A percentile compares a stretch with the other conserved stretches of the same genome.
Evolutionary conservation across 1,140 invertebrate genomes (phyloP).

Genomic region (Drosophila sucinea): DNA sequence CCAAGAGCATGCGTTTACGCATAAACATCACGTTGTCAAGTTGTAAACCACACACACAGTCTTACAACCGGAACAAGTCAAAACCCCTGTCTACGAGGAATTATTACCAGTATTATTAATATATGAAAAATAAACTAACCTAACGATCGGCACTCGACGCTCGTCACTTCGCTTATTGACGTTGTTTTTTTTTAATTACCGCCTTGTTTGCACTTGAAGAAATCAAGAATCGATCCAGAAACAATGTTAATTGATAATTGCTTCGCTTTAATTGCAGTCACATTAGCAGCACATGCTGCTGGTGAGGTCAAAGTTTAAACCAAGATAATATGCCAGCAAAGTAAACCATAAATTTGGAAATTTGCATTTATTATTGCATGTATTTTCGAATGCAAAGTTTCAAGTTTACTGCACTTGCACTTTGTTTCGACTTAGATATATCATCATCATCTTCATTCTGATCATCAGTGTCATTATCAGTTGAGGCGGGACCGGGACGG

Average conservation of each 20-base stretch:
- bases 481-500: neutral
- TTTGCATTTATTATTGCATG: neutral
- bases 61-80: conserved; percentile 25
- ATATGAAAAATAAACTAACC: conserved; percentile 8
- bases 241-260: conserved; percentile 36
- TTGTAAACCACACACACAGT: neutral
- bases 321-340: neutral
- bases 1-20: neutral
- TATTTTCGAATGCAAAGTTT: conserved; percentile 2
- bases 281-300: conserved; percentile 30
- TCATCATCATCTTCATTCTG: neutral
- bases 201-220: conserved; percentile 29
- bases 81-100: conserved; percentile 8
- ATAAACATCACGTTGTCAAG: conserved; percentile 9
- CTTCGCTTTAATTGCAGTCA: conserved; percentile 23
- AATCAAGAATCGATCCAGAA: conserved; percentile 32
- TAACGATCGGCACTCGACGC: conserved; percentile 8
- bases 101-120: conserved; percentile 18
- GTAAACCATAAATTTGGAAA: conserved; percentile 5
- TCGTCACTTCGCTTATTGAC: neutral
- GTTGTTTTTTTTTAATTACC: conserved; percentile 24
- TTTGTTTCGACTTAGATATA: conserved; percentile 3
- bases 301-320: conserved; percentile 1
- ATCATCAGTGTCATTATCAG: conserved; percentile 10
- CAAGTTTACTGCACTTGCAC: conserved; percentile 12